phyloP scores from a whole-genome alignment of 2,888 invertebrate genomes.

The Volucella inflata region DNA sequence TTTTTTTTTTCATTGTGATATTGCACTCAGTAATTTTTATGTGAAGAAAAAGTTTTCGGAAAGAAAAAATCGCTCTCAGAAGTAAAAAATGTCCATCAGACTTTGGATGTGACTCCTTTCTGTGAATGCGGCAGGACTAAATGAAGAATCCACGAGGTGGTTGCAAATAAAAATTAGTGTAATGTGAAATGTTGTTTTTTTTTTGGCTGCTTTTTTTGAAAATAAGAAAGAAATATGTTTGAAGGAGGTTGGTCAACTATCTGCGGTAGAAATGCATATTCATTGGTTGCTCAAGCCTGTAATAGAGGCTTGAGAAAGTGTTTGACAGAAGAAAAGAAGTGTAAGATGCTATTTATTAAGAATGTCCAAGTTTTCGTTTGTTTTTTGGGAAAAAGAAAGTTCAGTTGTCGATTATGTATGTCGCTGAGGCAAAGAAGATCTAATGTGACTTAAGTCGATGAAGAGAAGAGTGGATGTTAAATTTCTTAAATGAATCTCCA shows the following conservation, averaged over 20 bases:
- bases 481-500: no score
- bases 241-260: slow-evolving; percentile 21
- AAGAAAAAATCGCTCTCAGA: slow-evolving; percentile 42
- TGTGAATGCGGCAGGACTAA: background rate
- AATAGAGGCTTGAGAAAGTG: slow-evolving; percentile 29
- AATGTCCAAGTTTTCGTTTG: no score
- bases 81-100: slow-evolving; percentile 58
- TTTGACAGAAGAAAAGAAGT: no score
- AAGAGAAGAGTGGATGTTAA: no score
- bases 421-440: no score
- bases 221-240: slow-evolving; percentile 38
- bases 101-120: slow-evolving; percentile 26
- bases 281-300: slow-evolving; percentile 55
- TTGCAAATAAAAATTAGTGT: slow-evolving; percentile 67
- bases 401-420: no score
- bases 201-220: background rate
- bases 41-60: slow-evolving; percentile 27
- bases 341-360: background rate
- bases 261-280: slow-evolving; percentile 46
- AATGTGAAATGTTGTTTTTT: no score
- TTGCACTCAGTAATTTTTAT: slow-evolving; percentile 54
- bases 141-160: slow-evolving; percentile 43
- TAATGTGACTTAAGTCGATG: no score
- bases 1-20: slow-evolving; percentile 28
- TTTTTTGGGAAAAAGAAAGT: no score